Conservation (phyloP, 2,113 vertebrate species). For the Haliaeetus leucogaster region DNA sequence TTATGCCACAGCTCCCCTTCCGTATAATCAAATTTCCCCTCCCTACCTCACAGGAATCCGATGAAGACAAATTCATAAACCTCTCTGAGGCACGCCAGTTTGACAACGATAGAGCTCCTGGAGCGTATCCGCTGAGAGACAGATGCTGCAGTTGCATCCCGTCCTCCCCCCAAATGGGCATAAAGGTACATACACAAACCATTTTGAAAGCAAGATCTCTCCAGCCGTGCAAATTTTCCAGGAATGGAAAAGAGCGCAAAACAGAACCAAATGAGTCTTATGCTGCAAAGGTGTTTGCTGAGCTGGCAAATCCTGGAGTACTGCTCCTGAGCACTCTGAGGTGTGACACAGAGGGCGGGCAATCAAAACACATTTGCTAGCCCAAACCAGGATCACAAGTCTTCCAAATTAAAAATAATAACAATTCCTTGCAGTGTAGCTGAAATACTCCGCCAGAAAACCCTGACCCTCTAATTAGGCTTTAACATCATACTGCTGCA, state of each 20-base stretch:
- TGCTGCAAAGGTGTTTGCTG: background rate
- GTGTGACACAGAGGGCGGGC: background rate
- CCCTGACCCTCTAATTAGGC: constrained; percentile 4
- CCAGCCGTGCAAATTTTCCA: background rate
- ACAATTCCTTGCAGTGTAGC: background rate
- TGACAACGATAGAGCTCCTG: background rate
- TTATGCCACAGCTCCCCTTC: background rate
- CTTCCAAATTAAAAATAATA: background rate
- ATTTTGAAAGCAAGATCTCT: background rate
- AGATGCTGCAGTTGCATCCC: background rate
- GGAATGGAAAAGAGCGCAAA: background rate
- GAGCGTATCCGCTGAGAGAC: background rate
- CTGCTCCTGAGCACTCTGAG: background rate
- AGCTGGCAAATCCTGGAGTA: background rate
- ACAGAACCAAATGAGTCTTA: background rate
- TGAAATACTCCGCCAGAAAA: constrained; percentile 20
- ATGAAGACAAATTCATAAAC: background rate
- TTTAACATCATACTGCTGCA: background rate
- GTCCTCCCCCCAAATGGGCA: background rate
- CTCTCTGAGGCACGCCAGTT: background rate
- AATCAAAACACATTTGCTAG: background rate
- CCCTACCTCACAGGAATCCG: background rate
- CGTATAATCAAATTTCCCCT: background rate
- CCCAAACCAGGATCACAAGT: background rate
- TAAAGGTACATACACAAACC: background rate